phyloP scores from a whole-genome alignment of 2,888 invertebrate genomes.

The Diplazon laetatorius region DNA sequence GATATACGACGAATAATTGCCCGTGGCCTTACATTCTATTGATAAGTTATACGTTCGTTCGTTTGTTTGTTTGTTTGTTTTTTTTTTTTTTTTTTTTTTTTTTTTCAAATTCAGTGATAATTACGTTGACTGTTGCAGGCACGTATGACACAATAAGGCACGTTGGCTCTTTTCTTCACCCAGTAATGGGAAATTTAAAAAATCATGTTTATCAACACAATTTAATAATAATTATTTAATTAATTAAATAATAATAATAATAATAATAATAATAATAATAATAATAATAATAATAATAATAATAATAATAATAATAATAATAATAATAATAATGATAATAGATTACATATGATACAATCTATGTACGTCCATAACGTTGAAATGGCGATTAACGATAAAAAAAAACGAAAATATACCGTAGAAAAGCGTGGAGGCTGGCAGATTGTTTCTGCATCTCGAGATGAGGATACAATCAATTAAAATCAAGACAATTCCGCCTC shows the following conservation, averaged over 20 bases:
- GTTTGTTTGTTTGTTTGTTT: no score
- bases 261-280: no score
- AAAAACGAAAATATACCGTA: slow-evolving; percentile 47
- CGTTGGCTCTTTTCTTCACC: slow-evolving; percentile 30
- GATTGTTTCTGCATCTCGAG: no score
- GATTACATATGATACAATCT: slow-evolving; percentile 46
- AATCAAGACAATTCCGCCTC: no score
- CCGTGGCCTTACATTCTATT: slow-evolving; percentile 54
- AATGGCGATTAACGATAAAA: slow-evolving; percentile 52
- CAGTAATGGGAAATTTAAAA: slow-evolving; percentile 6
- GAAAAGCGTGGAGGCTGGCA: slow-evolving; percentile 41
- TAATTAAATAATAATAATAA: no score
- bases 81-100: no score
- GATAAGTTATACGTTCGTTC: slow-evolving; percentile 34
- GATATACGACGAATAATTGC: slow-evolving; percentile 58
- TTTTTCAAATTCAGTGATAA: no score
- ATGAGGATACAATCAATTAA: no score
- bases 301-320: slow-evolving; percentile 61
- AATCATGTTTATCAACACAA: slow-evolving; percentile 27
- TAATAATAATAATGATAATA: no score
- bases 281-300: slow-evolving; percentile 52
- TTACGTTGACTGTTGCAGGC: slow-evolving; percentile 42
- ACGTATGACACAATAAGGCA: slow-evolving; percentile 51
- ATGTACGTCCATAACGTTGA: slow-evolving; percentile 52
- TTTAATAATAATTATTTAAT: slow-evolving; percentile 13